phyloP scores from a whole-genome alignment of 2,113 vertebrate genomes.

The Corydoras maculifer region DNA sequence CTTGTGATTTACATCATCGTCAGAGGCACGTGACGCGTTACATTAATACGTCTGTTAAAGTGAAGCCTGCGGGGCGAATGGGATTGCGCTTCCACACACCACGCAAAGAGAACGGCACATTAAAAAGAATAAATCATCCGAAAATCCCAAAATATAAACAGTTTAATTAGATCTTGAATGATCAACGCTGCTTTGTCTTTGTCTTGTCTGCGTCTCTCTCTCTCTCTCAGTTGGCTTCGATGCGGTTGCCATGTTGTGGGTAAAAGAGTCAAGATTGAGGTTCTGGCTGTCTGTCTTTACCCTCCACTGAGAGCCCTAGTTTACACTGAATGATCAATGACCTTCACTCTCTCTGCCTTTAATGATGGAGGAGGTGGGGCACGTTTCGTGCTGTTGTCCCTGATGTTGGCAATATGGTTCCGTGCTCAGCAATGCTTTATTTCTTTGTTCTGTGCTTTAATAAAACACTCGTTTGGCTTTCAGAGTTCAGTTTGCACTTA shows the following conservation, averaged over 20 bases:
- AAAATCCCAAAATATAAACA: too few species aligned
- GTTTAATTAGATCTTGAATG: too few species aligned
- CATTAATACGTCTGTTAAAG: too few species aligned
- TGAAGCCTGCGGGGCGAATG: too few species aligned
- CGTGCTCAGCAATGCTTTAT: not conserved
- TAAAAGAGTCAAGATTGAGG: constrained; percentile 2
- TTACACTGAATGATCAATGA: constrained; percentile 22
- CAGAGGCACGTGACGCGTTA: too few species aligned
- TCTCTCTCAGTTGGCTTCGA: not conserved
- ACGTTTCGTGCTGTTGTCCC: not conserved
- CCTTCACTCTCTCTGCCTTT: constrained; percentile 11
- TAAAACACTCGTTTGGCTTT: not conserved
- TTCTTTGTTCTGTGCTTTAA: not conserved
- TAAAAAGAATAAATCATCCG: too few species aligned
- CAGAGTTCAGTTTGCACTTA: not conserved
- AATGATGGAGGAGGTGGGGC: constrained; percentile 12
- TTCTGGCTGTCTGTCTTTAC: not conserved
- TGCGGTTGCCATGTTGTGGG: constrained; percentile 3
- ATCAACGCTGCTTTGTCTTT: too few species aligned
- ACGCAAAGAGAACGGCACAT: too few species aligned
- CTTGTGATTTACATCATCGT: too few species aligned
- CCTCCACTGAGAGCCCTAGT: constrained; percentile 11
- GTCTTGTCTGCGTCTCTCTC: too few species aligned
- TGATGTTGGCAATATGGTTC: too few species aligned
- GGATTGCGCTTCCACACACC: too few species aligned